These are phyloP conservation scores for Leptinotarsa haldemani DNA, from an alignment of 2,888 invertebrate genomes.

Conservation along the genomic window DNA sequence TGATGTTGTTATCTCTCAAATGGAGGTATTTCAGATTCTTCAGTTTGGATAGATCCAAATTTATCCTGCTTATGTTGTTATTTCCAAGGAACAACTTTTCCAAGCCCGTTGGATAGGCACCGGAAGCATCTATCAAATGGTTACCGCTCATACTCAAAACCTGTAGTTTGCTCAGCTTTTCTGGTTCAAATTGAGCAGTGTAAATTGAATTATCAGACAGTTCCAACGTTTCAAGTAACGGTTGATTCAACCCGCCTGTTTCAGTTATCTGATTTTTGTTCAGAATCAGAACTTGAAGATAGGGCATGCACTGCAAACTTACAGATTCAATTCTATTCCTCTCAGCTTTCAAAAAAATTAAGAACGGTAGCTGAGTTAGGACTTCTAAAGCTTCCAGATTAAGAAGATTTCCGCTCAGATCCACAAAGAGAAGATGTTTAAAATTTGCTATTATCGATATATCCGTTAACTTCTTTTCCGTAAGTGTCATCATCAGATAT, in stretches of 20 bases:
- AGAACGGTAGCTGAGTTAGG: slow-evolving; percentile 68
- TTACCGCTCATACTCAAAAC: slow-evolving; percentile 71
- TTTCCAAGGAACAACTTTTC: slow-evolving; percentile 76
- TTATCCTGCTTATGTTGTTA: slow-evolving; percentile 53
- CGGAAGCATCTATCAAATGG: slow-evolving; percentile 64
- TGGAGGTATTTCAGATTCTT: slow-evolving; percentile 76
- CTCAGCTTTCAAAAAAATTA: slow-evolving; percentile 71
- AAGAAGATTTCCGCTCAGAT: slow-evolving; percentile 70
- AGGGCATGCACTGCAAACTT: slow-evolving; percentile 68
- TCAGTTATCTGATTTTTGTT: slow-evolving; percentile 69
- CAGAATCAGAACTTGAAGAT: slow-evolving; percentile 72
- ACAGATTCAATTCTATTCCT: slow-evolving; percentile 68
- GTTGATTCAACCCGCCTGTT: slow-evolving; percentile 69
- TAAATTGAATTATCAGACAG: slow-evolving; percentile 65
- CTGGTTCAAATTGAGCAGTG: slow-evolving; percentile 56
- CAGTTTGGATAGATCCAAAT: slow-evolving; percentile 70
- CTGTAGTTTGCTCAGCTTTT: slow-evolving; percentile 63
- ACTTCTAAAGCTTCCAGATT: slow-evolving; percentile 67
- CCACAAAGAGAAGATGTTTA: slow-evolving; percentile 70
- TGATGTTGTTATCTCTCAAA: slow-evolving; percentile 76
- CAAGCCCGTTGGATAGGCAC: slow-evolving; percentile 68
- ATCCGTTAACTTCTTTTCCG: slow-evolving; percentile 68
- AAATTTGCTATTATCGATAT: slow-evolving; percentile 68
- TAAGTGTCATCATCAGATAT: slow-evolving; percentile 70
- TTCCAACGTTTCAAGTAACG: slow-evolving; percentile 70